phyloP scores from a whole-genome alignment of 1,140 invertebrate species.

The Brachionus manjavacas region DNA sequence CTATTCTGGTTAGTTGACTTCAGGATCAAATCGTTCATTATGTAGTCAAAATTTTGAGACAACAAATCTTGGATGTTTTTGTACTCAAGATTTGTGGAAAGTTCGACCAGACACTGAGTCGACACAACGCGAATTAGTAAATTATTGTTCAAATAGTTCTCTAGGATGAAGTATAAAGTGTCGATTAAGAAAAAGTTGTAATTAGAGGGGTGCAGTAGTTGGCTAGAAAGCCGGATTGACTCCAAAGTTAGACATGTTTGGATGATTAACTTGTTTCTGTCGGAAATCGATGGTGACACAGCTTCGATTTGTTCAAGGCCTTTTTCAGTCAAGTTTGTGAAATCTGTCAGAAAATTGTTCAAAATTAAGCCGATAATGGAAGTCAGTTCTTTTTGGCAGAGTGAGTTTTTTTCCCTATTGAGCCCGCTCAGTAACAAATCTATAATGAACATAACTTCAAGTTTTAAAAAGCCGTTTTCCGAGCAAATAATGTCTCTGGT shows the following conservation, averaged over 20 bases:
- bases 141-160: conserved; percentile 8
- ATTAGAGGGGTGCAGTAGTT: neutral
- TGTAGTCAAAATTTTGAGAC: conserved; percentile 26
- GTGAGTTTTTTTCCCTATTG: neutral
- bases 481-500: neutral
- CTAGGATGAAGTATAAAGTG: conserved; percentile 3
- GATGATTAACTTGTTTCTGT: neutral
- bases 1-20: conserved; percentile 11
- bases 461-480: neutral
- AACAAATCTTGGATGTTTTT: conserved; percentile 31
- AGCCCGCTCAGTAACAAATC: neutral
- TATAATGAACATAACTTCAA: neutral
- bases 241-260: conserved; percentile 18
- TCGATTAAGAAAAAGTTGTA: conserved; percentile 25
- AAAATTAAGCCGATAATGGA: neutral
- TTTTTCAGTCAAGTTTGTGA: neutral
- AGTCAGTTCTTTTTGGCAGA: neutral
- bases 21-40: conserved; percentile 33
- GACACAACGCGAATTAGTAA: neutral
- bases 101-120: conserved; percentile 6
- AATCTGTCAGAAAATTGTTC: neutral
- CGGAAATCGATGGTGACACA: neutral
- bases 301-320: neutral
- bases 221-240: neutral
- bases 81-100: neutral